Percentiles rank a stretch among this genome's conserved stretches.
These are phyloP conservation scores for Pseudorectes ferrugineus DNA, from an alignment of 2,113 vertebrate genomes.

Conservation along the genomic window DNA sequence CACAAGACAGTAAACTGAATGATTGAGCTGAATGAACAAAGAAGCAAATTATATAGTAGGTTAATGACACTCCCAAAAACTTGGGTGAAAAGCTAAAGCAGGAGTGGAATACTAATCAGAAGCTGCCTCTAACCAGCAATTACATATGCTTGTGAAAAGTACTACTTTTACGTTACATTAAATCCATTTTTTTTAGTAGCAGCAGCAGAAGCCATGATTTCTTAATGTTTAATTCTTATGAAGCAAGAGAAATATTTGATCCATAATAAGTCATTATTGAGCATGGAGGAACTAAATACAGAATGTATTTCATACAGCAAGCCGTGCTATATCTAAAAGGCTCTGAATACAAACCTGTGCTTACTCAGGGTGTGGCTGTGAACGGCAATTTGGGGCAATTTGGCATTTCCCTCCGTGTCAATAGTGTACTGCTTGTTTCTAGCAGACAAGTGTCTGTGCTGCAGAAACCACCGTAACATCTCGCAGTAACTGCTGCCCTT, in stretches of 20 bases:
- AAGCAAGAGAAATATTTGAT: not conserved
- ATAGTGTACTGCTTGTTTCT: slow-evolving; percentile 32
- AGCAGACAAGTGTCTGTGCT: slow-evolving; percentile 15
- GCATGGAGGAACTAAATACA: not conserved
- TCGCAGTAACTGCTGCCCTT: slow-evolving; percentile 29
- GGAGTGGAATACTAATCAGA: slow-evolving; percentile 47
- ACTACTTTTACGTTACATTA: not conserved
- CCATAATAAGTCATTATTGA: not conserved
- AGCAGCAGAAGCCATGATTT: not conserved
- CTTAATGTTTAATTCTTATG: not conserved
- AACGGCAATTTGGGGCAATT: not conserved
- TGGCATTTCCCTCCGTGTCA: not conserved
- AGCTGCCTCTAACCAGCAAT: slow-evolving; percentile 41
- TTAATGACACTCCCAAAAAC: slow-evolving; percentile 46
- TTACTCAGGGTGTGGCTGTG: slow-evolving; percentile 16
- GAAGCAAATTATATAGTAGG: slow-evolving; percentile 45
- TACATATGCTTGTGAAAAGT: slow-evolving; percentile 24
- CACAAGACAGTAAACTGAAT: slow-evolving; percentile 22
- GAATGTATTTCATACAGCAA: not conserved
- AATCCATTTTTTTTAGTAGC: not conserved
- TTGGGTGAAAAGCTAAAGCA: slow-evolving; percentile 46
- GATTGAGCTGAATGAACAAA: slow-evolving; percentile 45
- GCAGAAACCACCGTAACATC: slow-evolving; percentile 15
- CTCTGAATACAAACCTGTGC: not conserved
- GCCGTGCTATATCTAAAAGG: not conserved